Evolutionary conservation across 2,113 vertebrate species (phyloP).

Genomic region (Corythaixoides concolor): DNA sequence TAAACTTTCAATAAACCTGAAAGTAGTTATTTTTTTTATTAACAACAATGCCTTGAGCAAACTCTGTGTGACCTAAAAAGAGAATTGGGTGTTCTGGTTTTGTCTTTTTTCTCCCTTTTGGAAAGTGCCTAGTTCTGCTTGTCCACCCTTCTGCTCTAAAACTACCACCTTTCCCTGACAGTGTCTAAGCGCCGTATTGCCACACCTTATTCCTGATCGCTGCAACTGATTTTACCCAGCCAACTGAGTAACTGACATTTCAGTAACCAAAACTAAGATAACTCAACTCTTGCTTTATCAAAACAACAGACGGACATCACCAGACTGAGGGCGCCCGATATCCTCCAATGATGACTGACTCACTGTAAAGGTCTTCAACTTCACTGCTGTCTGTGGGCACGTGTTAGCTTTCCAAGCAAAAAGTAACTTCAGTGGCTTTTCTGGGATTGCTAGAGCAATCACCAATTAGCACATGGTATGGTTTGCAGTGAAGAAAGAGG

Average conservation of each 20-base stretch:
- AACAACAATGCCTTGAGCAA: background rate
- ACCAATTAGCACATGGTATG: background rate
- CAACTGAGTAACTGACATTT: background rate
- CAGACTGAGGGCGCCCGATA: background rate
- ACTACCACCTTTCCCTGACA: background rate
- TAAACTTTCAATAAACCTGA: background rate
- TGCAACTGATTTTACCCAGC: background rate
- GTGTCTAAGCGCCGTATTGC: background rate
- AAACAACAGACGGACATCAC: rapidly evolving
- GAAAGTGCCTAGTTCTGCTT: background rate
- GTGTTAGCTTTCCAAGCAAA: background rate
- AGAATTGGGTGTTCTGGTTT: background rate
- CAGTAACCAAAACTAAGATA: background rate
- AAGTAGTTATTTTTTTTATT: background rate
- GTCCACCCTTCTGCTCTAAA: background rate
- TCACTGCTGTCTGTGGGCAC: background rate
- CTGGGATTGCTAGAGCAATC: background rate
- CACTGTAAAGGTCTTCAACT: background rate
- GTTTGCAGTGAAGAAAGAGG: background rate
- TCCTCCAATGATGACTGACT: rapidly evolving
- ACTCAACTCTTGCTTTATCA: background rate
- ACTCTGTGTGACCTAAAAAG: background rate
- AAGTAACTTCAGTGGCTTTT: background rate
- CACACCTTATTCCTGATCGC: background rate
- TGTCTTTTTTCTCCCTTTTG: background rate